Conservation (phyloP, 2,888 invertebrate species). For the Cylloceria caligata region DNA sequence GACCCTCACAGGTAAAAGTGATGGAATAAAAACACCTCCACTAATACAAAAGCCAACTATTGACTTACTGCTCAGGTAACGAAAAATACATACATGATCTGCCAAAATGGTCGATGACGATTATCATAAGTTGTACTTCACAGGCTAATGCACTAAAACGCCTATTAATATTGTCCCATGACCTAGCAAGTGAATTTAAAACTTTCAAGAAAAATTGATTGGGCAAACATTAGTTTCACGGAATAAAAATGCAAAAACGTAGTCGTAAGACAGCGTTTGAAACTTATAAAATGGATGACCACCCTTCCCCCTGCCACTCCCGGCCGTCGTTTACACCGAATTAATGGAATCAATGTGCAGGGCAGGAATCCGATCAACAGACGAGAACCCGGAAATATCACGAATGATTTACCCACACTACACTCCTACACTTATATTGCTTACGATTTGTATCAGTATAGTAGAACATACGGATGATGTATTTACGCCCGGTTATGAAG, state of each 20-base stretch:
- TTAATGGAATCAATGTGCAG: slow-evolving; percentile 63
- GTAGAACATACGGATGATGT: slow-evolving; percentile 58
- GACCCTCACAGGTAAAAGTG: no score
- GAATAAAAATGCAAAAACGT: not conserved
- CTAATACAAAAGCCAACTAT: no score
- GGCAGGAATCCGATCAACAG: slow-evolving; percentile 59
- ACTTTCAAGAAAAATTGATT: no score
- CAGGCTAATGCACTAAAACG: no score
- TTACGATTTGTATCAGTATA: slow-evolving; percentile 65
- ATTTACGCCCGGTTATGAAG: slow-evolving; percentile 57
- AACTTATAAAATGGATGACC: slow-evolving; percentile 57
- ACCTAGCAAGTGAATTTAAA: no score
- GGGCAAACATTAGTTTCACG: no score
- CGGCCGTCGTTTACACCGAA: slow-evolving; percentile 65
- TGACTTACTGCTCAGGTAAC: no score
- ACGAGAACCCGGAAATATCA: slow-evolving; percentile 65
- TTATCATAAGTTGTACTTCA: no score
- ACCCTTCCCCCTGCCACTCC: slow-evolving; percentile 57
- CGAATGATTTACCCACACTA: slow-evolving; percentile 53
- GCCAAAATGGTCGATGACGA: no score
- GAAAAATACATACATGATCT: no score
- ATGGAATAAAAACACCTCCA: no score
- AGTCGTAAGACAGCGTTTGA: slow-evolving; percentile 38
- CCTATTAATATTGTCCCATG: no score
- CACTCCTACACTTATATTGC: slow-evolving; percentile 47